Conservation (phyloP, 2,113 vertebrate species). For the Pseudorhombus dupliciocellatus region DNA sequence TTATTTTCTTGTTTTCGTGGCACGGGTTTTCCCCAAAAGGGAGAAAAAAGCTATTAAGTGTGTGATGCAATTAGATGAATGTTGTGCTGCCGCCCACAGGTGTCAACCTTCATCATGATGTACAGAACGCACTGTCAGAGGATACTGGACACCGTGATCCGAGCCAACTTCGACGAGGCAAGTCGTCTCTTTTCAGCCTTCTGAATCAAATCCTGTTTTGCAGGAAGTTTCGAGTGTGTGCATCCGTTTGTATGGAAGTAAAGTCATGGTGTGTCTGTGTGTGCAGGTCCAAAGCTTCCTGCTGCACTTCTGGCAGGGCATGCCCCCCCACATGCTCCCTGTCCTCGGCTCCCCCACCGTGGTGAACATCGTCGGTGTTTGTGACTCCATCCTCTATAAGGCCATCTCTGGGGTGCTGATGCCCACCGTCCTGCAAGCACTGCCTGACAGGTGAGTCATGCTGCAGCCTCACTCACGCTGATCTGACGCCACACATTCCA, state of each 20-base stretch:
- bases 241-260: no score
- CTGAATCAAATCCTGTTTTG: not conserved
- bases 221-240: not conserved
- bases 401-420: conserved; percentile 99
- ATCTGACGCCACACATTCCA: not conserved
- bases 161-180: conserved; percentile 99
- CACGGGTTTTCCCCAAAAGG: conserved; percentile 19
- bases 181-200: conserved; percentile 48
- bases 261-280: not conserved
- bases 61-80: conserved; percentile 50
- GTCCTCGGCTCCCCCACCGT: conserved; percentile 94
- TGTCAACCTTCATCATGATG: conserved; percentile 99
- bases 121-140: conserved; percentile 99
- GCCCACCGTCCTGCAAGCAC: conserved; percentile 96
- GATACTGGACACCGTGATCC: conserved; percentile 98
- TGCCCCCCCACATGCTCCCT: conserved; percentile 98
- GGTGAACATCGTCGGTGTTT: conserved; percentile 98
- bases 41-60: conserved; percentile 27
- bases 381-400: conserved; percentile 99
- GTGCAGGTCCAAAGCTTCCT: conserved; percentile 98
- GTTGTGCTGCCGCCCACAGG: conserved; percentile 76
- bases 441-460: conserved; percentile 92
- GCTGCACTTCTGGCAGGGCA: conserved; percentile 99
- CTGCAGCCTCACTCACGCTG: not conserved
- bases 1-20: conserved; percentile 76